phyloP scores from a whole-genome alignment of 2,888 invertebrate genomes.

The Lathronympha strigana region DNA sequence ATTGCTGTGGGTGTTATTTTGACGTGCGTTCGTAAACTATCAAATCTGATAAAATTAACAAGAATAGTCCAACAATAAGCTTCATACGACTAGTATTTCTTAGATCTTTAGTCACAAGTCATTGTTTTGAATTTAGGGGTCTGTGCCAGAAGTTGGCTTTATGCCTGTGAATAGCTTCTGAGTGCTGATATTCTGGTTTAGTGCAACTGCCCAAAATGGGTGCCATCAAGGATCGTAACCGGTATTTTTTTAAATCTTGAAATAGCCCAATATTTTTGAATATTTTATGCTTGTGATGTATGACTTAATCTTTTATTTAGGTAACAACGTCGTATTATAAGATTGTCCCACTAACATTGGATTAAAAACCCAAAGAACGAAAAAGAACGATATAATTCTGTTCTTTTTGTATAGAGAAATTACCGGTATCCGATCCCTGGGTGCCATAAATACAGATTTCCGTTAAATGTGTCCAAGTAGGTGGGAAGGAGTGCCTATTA shows the following conservation, averaged over 20 bases:
- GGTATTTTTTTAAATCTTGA: no score
- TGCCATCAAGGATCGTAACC: no score
- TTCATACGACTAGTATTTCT: background rate
- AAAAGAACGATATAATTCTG: no score
- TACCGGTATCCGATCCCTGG: no score
- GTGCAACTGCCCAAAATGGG: slow-evolving; percentile 30
- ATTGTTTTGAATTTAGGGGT: background rate
- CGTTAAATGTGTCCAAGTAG: slow-evolving; percentile 36
- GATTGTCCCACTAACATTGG: no score
- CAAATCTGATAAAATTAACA: slow-evolving; percentile 1
- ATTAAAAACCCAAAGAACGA: no score
- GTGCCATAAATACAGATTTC: slow-evolving; percentile 24
- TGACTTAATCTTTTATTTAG: no score
- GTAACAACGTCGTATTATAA: no score
- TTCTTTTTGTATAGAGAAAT: no score
- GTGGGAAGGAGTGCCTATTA: slow-evolving; percentile 12
- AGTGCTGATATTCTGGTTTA: slow-evolving; percentile 35
- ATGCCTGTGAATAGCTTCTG: background rate
- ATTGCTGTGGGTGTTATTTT: slow-evolving; percentile 18
- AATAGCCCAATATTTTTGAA: no score
- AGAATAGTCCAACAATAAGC: background rate
- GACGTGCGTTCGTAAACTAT: slow-evolving; percentile 11
- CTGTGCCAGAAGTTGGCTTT: background rate
- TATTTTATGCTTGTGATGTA: no score
- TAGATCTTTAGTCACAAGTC: background rate